Base-by-base conservation (phyloP, 2,113 vertebrate species). In the Maccullochella peelii region DNA sequence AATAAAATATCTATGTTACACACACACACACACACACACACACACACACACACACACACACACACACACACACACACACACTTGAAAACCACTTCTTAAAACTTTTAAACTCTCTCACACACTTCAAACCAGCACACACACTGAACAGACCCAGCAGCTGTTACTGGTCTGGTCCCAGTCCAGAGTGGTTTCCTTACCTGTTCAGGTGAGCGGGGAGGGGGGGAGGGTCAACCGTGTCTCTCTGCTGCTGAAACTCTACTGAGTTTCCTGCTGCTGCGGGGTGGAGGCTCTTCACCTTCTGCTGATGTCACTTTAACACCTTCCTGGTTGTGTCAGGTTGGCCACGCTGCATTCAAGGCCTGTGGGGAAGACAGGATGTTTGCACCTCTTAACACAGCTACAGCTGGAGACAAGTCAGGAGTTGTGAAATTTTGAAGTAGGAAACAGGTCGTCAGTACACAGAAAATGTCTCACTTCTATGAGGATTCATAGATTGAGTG, bases 121-220 rank as follows among this genome's bases (percentile, higher is more conserved):
- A 23, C 33, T 38, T n/a, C 42, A 12, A 21, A 52, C 57, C 12
- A 12, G 18, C 47, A 58, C 49, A 52, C n/a, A 27, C 77, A 38
- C 25, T 27, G 18, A 68, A 21, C n/a, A 25, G 18, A 47, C 20
- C 5, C 54, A 63, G 66, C 30, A n/a, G 23, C 18, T 20, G 12
- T 0, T 59, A 18, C 71, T 58, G 80, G 70, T 84, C 67, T 25
- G 0, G 52, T 2, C 9, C 49, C 58, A 52, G 63, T 44, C 2
- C 58, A n/a, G 15, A 23, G 23, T 11, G 49, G 9, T 55, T 61
- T 15, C 80, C 81, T 50, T 88, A 90, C 90, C 90, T 85, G 76
- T 88, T 69, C 81, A 83, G 81, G 63, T 88, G 59, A 84, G 50
- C 38, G 0, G 50, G 33, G 33, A n/a, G n/a, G n/a, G n/a, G n/a